Evolutionary conservation across 2,888 invertebrate species (phyloP).

Genomic region (Uropetala carovei): DNA sequence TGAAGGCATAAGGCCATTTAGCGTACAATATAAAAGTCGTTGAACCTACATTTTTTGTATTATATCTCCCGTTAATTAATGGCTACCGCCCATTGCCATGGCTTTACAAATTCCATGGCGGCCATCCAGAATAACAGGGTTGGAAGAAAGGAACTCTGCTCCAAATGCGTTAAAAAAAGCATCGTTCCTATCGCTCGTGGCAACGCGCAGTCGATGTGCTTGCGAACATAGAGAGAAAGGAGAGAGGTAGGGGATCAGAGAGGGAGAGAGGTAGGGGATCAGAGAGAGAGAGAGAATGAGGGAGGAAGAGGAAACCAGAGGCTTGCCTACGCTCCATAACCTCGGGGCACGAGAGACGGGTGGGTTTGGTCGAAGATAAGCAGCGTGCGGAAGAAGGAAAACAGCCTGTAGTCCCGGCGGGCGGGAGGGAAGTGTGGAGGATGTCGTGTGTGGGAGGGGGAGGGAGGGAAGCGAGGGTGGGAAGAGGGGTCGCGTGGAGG

Average conservation of each 20-base stretch:
- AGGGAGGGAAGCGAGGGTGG: not conserved
- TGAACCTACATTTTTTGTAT: not conserved
- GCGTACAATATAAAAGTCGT: not conserved
- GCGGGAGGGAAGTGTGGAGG: not conserved
- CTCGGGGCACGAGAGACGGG: not conserved
- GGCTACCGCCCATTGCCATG: constrained; percentile 1
- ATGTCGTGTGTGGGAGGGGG: not conserved
- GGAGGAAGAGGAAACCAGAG: not conserved
- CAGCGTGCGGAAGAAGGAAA: constrained; percentile 24
- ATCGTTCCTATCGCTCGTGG: not conserved
- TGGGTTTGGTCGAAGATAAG: constrained; percentile 18
- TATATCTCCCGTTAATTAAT: constrained; percentile 10
- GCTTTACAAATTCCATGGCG: constrained; percentile 22
- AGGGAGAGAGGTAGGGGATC: not conserved
- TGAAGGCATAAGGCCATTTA: not conserved
- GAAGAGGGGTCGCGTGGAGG: not conserved
- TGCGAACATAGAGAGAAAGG: not conserved
- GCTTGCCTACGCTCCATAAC: not conserved
- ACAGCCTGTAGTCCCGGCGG: not conserved
- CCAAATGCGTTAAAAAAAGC: not conserved
- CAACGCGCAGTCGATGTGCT: not conserved
- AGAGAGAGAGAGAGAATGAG: not conserved
- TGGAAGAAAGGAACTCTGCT: not conserved
- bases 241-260: not conserved
- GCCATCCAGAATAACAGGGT: constrained; percentile 15